Base-by-base conservation (phyloP, 2,113 vertebrate species). In the Vulpes vulpes region DNA sequence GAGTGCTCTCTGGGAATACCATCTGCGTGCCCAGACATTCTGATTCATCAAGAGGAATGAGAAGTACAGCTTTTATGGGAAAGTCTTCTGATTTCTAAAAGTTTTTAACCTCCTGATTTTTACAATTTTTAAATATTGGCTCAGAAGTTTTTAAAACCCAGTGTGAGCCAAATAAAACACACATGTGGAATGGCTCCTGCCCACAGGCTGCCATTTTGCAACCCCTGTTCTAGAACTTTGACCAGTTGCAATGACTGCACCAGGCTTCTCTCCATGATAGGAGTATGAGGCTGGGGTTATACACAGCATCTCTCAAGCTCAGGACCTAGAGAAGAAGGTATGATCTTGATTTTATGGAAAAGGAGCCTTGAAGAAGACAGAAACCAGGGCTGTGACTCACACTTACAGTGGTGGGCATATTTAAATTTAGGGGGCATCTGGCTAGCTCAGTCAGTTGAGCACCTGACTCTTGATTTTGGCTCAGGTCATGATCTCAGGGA, bases 321-420 rank as follows among this genome's bases (percentile, higher is more conserved):
- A 67, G 73, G 15, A 16, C 60, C 3, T 57, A 12, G 69, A 82
- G 59, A 91, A 81, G 38, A 89, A 91, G 79, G 8, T 5, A 19
- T 27, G 49, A 6, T 60, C 64, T 71, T 55, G 15, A 25, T 85
- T 91, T 88, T 78, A 55, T 0, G 32, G 8, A 95, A 87, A 38
- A 95, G 14, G 30, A 91, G 51, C 14, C 35, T 93, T 23, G 35
- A 71, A 67, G 62, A 94, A 78, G 23, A 19, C 35, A 55, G 6
- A 22, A 30, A n/a, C 11, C 1, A 81, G 27, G 73, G 23, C 59
- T 81, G 64, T 3, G 43, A 23, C 5, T 62, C 3, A 17, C 3
- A 5, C 25, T 15, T 38, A 15, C 0, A 0, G 16, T 11, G 8
- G 7, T 53, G 2, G 62, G 53, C 62, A 71, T 30, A 57, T 12